A percentile compares a stretch with the other conserved stretches of the same genome.
Evolutionary conservation across 2,113 vertebrate species (phyloP).

Genomic region (Neolamprologus caudopunctatus): DNA sequence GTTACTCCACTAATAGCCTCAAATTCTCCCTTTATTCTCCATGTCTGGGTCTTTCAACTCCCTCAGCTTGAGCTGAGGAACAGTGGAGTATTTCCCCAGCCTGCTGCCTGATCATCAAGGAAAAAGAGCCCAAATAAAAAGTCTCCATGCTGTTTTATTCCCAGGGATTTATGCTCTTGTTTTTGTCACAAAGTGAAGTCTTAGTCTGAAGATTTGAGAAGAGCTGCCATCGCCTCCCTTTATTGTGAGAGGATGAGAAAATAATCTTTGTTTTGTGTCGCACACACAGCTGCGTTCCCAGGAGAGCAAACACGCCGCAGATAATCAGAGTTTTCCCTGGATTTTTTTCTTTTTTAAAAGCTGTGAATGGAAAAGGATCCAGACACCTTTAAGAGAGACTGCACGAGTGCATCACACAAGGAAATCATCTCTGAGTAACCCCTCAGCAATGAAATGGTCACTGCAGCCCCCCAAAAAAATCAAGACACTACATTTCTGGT

Average conservation of each 20-base stretch:
- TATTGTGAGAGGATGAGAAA: neutral
- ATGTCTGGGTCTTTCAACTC: neutral
- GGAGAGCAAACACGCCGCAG: neutral
- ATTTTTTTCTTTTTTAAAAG: neutral
- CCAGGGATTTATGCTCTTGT: neutral
- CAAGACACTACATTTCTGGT: rapidly evolving
- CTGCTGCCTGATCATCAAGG: neutral
- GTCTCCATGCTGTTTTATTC: rapidly evolving
- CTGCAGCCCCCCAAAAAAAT: neutral
- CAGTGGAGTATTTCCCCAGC: neutral
- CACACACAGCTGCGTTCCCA: conserved; percentile 21
- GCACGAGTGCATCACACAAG: neutral
- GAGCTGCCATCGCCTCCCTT: neutral
- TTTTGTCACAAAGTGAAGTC: neutral
- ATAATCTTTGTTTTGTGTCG: conserved; percentile 22
- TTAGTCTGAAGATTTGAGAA: neutral
- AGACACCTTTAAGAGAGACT: neutral
- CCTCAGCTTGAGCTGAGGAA: neutral
- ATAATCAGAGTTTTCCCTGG: neutral
- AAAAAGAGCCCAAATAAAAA: neutral
- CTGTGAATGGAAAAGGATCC: neutral
- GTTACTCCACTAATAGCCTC: neutral
- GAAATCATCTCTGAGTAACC: neutral
- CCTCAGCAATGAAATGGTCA: neutral
- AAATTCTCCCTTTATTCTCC: neutral